Base-by-base conservation (phyloP, 1,140 invertebrate genomes). In the Drosophila sechellia region DNA sequence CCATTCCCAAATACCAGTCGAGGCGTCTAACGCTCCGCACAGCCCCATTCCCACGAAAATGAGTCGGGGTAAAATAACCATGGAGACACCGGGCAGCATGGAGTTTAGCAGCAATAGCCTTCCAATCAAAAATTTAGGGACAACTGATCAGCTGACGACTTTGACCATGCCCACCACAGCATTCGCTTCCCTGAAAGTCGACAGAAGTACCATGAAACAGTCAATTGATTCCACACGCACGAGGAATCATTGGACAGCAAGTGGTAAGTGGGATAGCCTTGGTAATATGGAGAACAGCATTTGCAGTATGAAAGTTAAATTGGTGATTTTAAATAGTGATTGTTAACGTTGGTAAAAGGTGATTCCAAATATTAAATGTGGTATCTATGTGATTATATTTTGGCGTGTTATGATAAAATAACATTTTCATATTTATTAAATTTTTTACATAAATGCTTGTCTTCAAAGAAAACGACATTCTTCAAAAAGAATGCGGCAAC, bases 171-270 rank as follows among this genome's bases (percentile, higher is more conserved):
- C 73, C 25, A 42, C 73, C 27, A 22, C 34, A 39, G 40, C 60
- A 20, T 35, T 61, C 6, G 56, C 65, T 20, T 81, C 81, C 39
- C 63, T 65, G 13, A 86, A 87, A 34, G 71, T 54, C 52, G 83
- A 46, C 15, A 65, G 61, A 3, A 86, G 74, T 61, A 64, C 78
- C 27, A 34, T 69, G 1, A 85, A 87, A 25, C 78, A 86, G 57
- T 54, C 81, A 22, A 87, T 68, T 54, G 81, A 86, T 39, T 74
- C 74, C 8, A 60, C 78, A 48, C 60, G 64, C 10, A 64, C 81
- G 12, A 57, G 83, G 17, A 86, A 87, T 35, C 81, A 86, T 22
- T 86, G 81, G 81, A 58, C 69, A 20, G 69, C 48, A 6, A 75
- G 53, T 3, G 64, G 81, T 75, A 49, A 22, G 66, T 27, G 31